Conservation (phyloP, 2,797 vertebrate genomes). For the Dipus sagitta region DNA sequence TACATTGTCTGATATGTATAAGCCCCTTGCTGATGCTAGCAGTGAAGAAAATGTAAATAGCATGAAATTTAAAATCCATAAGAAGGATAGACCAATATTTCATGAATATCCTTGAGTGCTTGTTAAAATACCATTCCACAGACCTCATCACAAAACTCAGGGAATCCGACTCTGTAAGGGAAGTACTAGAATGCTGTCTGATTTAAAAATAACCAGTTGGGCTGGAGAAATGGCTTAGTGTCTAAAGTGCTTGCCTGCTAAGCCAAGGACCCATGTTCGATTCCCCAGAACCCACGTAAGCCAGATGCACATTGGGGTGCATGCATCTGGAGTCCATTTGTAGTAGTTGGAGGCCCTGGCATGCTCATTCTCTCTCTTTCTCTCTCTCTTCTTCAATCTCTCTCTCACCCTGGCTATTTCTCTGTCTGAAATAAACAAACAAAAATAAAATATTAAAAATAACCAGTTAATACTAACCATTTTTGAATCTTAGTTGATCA, state of each 20-base stretch:
- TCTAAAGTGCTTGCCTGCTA: too few relatives aligned
- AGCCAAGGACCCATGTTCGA: too few relatives aligned
- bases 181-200: not conserved
- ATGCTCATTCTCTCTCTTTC: too few relatives aligned
- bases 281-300: too few relatives aligned
- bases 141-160: not conserved
- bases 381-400: too few relatives aligned
- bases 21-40: not conserved
- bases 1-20: not conserved
- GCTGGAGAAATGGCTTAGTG: too few relatives aligned
- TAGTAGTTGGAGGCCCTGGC: too few relatives aligned
- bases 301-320: too few relatives aligned
- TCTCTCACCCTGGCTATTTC: too few relatives aligned
- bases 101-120: not conserved
- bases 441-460: too few relatives aligned
- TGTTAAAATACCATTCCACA: not conserved
- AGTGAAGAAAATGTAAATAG: slow-evolving; percentile 7
- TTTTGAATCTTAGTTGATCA: not conserved
- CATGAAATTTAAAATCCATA: not conserved
- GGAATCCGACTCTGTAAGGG: not conserved
- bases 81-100: not conserved
- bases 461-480: not conserved
- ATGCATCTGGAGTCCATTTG: too few relatives aligned
- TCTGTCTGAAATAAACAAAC: too few relatives aligned
- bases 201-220: not conserved